Conservation (phyloP, 2,113 vertebrate genomes). For the Furnarius figulus region DNA sequence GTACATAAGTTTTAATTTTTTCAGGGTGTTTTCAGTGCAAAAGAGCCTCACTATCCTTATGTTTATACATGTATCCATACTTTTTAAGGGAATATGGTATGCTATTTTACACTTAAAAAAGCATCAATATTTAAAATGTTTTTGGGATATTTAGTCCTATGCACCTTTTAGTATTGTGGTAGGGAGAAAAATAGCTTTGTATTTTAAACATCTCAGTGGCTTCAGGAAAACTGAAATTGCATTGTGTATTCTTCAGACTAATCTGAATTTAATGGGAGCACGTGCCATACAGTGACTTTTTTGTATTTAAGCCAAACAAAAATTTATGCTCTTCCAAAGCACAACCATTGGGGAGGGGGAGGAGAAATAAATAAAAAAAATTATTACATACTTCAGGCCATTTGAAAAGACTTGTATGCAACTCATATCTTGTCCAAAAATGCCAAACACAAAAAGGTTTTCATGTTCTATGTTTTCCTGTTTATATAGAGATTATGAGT, state of each 20-base stretch:
- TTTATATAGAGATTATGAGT: neutral
- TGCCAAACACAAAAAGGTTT: neutral
- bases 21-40: neutral
- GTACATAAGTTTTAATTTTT: neutral
- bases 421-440: neutral
- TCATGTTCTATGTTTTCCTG: neutral
- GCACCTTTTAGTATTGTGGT: neutral
- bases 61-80: neutral
- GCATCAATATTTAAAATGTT: neutral
- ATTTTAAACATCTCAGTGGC: neutral
- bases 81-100: neutral
- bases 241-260: neutral
- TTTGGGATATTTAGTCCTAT: neutral
- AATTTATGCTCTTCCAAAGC: neutral
- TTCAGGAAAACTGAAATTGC: neutral
- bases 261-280: neutral
- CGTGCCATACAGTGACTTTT: neutral
- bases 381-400: neutral
- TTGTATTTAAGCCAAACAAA: neutral
- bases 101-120: neutral
- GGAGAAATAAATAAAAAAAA: neutral
- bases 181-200: neutral
- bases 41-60: neutral
- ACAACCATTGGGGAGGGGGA: accelerated
- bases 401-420: neutral